Evolutionary conservation across 2,888 invertebrate species (phyloP).

Genomic region (Hedya salicella): DNA sequence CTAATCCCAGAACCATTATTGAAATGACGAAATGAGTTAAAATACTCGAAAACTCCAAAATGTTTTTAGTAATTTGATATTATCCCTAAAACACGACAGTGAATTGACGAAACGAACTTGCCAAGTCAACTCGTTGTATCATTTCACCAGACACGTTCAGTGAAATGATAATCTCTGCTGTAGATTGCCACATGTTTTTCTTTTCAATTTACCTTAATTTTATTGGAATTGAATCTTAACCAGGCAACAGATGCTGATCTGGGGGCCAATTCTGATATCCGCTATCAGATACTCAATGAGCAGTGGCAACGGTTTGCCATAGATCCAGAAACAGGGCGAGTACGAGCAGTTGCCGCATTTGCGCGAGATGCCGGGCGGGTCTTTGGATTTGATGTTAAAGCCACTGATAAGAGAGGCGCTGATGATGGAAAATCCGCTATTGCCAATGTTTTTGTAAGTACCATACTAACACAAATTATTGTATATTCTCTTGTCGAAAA

Average conservation of each 20-base stretch:
- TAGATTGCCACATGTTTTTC: too few relatives aligned
- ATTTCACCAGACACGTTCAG: too few relatives aligned
- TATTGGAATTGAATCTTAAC: neutral
- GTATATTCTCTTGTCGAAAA: too few relatives aligned
- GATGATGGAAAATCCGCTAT: slow-evolving; percentile 93
- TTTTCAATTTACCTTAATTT: too few relatives aligned
- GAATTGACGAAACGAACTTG: too few relatives aligned
- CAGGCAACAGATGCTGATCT: slow-evolving; percentile 91
- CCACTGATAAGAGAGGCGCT: slow-evolving; percentile 91
- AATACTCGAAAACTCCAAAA: too few relatives aligned
- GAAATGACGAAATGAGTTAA: too few relatives aligned
- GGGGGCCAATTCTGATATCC: slow-evolving; percentile 91
- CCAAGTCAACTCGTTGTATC: too few relatives aligned
- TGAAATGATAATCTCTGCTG: too few relatives aligned
- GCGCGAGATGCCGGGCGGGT: slow-evolving; percentile 89
- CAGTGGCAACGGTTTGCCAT: slow-evolving; percentile 91
- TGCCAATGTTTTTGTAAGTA: slow-evolving; percentile 93
- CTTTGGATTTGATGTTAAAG: slow-evolving; percentile 94
- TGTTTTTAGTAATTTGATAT: too few relatives aligned
- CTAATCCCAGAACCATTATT: too few relatives aligned
- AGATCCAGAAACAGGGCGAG: slow-evolving; percentile 90
- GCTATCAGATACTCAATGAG: slow-evolving; percentile 92
- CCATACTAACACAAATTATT: neutral
- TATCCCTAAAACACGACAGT: too few relatives aligned
- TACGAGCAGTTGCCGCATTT: slow-evolving; percentile 89